These are phyloP conservation scores for Trichogramma dendrolimi DNA, from an alignment of 2,888 invertebrate genomes.

Conservation along the genomic window DNA sequence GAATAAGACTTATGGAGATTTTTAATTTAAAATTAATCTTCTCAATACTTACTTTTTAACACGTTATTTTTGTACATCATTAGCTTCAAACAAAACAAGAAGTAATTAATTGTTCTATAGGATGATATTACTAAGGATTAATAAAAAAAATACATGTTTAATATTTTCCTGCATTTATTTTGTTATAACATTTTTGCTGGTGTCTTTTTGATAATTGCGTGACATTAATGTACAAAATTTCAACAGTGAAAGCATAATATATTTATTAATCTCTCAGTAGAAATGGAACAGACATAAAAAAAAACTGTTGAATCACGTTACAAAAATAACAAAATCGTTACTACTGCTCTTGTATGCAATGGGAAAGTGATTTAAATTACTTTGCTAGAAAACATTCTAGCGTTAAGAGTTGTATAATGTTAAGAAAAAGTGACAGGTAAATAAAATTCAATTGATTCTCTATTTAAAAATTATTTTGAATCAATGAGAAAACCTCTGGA, in stretches of 20 bases:
- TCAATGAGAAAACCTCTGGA: background rate
- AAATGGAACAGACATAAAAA: conserved; percentile 19
- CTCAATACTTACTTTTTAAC: too few relatives aligned
- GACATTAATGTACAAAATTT: conserved; percentile 18
- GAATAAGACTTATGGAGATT: conserved; percentile 1
- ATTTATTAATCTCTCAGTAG: conserved; percentile 13
- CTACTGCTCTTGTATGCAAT: conserved; percentile 6
- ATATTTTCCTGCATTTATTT: conserved; percentile 20
- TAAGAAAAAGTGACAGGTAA: background rate
- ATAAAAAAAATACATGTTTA: conserved; percentile 13
- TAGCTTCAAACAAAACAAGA: too few relatives aligned
- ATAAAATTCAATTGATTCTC: background rate
- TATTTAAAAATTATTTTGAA: background rate
- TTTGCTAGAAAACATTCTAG: background rate
- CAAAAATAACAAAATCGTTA: background rate
- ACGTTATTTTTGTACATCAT: too few relatives aligned
- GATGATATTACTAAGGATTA: conserved; percentile 7
- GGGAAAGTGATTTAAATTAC: background rate
- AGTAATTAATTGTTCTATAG: too few relatives aligned
- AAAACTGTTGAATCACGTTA: background rate
- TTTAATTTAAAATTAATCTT: too few relatives aligned
- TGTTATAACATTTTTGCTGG: conserved; percentile 14
- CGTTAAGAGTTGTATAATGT: background rate
- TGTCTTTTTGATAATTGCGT: conserved; percentile 12
- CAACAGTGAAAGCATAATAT: conserved; percentile 15